These are phyloP conservation scores for Nestor notabilis DNA, from an alignment of 2,113 vertebrate genomes.

Conservation along the genomic window DNA sequence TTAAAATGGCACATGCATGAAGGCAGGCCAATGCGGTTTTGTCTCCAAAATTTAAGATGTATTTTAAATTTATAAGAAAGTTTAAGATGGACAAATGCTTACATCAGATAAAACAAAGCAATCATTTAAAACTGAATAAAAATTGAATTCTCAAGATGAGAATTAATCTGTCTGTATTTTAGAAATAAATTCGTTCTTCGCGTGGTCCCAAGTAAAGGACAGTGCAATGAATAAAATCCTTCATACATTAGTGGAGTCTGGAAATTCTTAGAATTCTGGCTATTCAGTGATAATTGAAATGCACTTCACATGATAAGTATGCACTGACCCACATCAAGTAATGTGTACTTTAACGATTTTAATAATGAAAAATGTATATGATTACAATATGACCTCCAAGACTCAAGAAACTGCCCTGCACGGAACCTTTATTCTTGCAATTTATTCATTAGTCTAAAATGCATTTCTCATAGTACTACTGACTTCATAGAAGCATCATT, in stretches of 20 bases:
- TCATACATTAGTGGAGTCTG: background rate
- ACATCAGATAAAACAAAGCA: background rate
- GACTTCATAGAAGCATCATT: slow-evolving; percentile 59
- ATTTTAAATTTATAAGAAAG: background rate
- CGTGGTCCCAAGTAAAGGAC: background rate
- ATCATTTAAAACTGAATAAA: background rate
- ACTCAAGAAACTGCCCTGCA: slow-evolving; percentile 11
- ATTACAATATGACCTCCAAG: slow-evolving; percentile 19
- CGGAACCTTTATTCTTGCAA: slow-evolving; percentile 27
- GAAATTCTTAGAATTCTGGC: background rate
- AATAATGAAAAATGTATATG: slow-evolving; percentile 39
- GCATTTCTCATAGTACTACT: slow-evolving; percentile 22
- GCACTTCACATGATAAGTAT: background rate
- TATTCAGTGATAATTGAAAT: background rate
- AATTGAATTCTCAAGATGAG: background rate
- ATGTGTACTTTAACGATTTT: background rate
- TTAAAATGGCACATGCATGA: background rate
- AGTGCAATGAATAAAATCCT: background rate
- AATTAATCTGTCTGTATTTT: background rate
- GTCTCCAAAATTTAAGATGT: background rate
- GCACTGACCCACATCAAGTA: background rate
- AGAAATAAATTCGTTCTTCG: background rate
- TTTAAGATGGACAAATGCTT: background rate
- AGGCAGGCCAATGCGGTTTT: background rate
- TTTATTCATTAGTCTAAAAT: slow-evolving; percentile 42